Evolutionary conservation across 2,888 invertebrate genomes (phyloP), one percentile per base, ranked within the genome.

Genomic region (Sarcophaga variegata): DNA sequence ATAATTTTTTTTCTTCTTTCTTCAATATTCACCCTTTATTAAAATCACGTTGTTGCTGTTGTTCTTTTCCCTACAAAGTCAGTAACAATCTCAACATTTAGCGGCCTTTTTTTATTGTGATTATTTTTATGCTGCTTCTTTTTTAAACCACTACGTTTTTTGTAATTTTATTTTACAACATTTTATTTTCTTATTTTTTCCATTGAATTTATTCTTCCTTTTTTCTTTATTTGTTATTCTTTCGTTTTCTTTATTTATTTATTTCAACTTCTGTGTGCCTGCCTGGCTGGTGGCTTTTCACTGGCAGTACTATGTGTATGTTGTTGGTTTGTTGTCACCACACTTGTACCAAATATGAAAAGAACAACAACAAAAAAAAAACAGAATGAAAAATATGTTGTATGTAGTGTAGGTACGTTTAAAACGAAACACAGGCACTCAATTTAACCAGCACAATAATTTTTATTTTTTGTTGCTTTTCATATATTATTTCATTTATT

Each of bases 281-380:
- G 69, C 74, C 78, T 83, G 79, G 66, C 78, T 83, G 54, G 54
- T 54, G 82, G 71, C 70, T 80, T 74, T 74, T 74, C 78, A 63
- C 78, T 78, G 67, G 67, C 54, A 14, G 14, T 66, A 22, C 22
- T 22, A 25, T 60, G 54, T 17, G 12, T 54, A 14, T 54, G 12
- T 54, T 54, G 66, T 83, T 62, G 10, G 14, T 62, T 62, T 80
- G 45, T 70, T 84, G 80, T 85, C 76, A 85, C 84, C 76, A 77
- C 76, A 85, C 75, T 84, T 84, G 64, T 75, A 66, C 66, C 25
- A 67, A 54, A 54, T 54, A 54, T 54, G 2, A 54, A 54, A 14
- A 17, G 14, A 54, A 14, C 37, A 37, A 37, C 8, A 37, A 10
- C 37, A 8, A 12, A 20, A 45, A 20, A 66, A 14, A 67, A 67